Base-by-base conservation (phyloP, 2,113 vertebrate species). In the Oreochromis aureus region DNA sequence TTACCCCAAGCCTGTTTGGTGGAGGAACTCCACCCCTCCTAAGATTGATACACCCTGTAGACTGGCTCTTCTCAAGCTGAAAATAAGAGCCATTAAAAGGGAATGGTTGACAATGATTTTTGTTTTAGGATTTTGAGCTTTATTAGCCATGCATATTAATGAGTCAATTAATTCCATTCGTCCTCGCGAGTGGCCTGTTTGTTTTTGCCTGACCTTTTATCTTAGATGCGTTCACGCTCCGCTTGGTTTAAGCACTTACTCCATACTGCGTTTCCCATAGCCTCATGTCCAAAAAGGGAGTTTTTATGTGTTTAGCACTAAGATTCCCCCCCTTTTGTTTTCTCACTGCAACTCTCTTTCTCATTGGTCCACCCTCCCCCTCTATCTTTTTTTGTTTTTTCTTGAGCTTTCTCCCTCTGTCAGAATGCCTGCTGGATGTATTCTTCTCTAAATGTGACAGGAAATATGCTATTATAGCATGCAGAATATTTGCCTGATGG, bases 151-250 rank as follows among this genome's bases (percentile, higher is more conserved):
- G 95, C 95, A 97, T 97, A 96, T 96, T 97, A 97, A 98, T 97
- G 96, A 98, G 97, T 98, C 97, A 96, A 97, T 98, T 97, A 97
- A 97, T 97, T 97, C 94, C 94, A 96, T 97, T 97, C 96, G 96
- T 97, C 96, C 96, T 96, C 90, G 96, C 96, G 86, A 97, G 94
- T 96, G 95, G 96, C 97, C 96, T 98, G 96, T 97, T 98, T 97
- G 97, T 97, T 97, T 97, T 97, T 95, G 93, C 93, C 95, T 96
- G 94, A 97, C 97, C 97, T 97, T 97, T 98, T 96, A 96, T 97
- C 95, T 97, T 90, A 94, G 97, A 96, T 96, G 93, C 91, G 95
- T 96, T 97, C 97, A 96, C 95, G 96, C 97, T 97, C 90, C 81
- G 95, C 96, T 96, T 95, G 95, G 89, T 95, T 96, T 97, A 97